These are phyloP conservation scores for Aphelocoma californica DNA, from an alignment of 2,797 vertebrate genomes.

Conservation along the genomic window DNA sequence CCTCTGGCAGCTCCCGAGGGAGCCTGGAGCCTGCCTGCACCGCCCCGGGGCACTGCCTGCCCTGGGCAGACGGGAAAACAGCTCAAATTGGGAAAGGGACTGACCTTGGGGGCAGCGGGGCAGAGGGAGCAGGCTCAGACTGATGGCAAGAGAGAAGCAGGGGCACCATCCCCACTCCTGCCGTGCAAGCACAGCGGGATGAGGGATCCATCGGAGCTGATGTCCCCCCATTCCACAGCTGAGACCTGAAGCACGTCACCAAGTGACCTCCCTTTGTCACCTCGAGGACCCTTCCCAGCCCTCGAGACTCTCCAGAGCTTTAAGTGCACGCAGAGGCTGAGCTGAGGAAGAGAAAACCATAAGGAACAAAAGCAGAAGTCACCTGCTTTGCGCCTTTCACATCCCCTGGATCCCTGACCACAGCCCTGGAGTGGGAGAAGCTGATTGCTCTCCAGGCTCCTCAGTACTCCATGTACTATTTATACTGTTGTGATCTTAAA, in stretches of 20 bases:
- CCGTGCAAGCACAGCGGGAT: background rate
- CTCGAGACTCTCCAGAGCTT: background rate
- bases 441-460: background rate
- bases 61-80: fast-evolving
- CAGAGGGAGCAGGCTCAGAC: fast-evolving
- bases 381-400: fast-evolving
- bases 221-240: background rate
- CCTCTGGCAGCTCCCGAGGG: background rate
- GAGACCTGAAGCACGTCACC: background rate
- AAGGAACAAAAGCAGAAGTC: background rate
- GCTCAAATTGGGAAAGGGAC: background rate
- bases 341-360: background rate
- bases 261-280: background rate
- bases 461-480: background rate
- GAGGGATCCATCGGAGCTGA: fast-evolving
- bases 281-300: background rate
- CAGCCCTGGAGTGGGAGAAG: background rate
- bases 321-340: background rate
- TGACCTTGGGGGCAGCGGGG: fast-evolving
- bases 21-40: background rate
- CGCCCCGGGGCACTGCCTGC: too few species aligned
- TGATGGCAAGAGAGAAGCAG: background rate
- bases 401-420: background rate
- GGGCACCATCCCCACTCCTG: background rate
- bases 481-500: background rate